These are phyloP conservation scores for Lathamus discolor DNA, from an alignment of 2,113 vertebrate genomes.

Conservation along the genomic window DNA sequence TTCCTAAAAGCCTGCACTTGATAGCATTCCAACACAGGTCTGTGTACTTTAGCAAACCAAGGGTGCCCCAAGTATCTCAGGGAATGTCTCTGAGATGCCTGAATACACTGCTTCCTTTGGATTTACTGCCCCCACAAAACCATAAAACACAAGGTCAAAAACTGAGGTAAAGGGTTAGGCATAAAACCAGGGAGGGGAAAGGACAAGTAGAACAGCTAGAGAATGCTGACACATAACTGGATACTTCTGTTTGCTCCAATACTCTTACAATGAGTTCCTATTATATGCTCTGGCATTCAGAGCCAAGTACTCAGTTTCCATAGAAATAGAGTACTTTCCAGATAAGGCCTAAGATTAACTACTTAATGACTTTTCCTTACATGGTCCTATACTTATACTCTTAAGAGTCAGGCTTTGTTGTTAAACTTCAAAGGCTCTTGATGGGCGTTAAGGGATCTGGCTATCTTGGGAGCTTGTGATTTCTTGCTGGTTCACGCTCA, in stretches of 20 bases:
- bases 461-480: background rate
- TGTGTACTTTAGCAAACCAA: background rate
- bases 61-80: background rate
- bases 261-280: background rate
- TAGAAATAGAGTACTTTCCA: background rate
- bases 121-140: background rate
- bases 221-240: background rate
- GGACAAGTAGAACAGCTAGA: background rate
- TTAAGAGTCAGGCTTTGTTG: background rate
- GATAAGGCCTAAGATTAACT: slow-evolving; percentile 10
- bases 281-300: background rate
- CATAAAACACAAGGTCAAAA: background rate
- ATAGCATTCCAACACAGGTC: background rate
- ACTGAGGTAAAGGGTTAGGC: background rate
- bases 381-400: background rate
- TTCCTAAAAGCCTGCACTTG: background rate
- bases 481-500: background rate
- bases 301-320: slow-evolving; percentile 14
- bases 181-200: background rate
- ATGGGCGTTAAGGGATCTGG: background rate
- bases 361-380: slow-evolving; percentile 1
- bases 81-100: background rate
- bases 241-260: background rate
- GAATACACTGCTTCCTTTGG: background rate
- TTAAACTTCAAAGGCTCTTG: slow-evolving; percentile 2